Base-by-base conservation (phyloP, 2,113 vertebrate species). In the Pitta sordida region DNA sequence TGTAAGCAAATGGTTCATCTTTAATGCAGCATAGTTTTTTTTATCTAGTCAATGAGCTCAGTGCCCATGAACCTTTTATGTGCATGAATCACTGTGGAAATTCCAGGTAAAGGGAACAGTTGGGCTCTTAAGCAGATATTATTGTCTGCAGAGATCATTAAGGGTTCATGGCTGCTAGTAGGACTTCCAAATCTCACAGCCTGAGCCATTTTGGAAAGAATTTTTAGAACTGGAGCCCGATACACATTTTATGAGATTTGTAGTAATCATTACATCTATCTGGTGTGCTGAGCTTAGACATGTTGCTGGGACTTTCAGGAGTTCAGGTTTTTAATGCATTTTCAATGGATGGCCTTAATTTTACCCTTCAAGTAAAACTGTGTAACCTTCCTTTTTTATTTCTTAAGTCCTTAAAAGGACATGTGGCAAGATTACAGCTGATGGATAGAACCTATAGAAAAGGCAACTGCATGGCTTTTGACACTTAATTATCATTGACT, bases 401-500 rank as follows among this genome's bases (percentile, higher is more conserved):
- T 71, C 46, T 30, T 34, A 34, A 51, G 63, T 58, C 37, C 5
- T 58, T 55, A 62, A 77, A 37, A 87, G 58, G 63, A 53, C 32
- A 3, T 5, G 21, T 21, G 68, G 16, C 0, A 0, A 63, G 43
- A 46, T 86, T 43, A 11, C 7, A 53, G 30, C 2, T 24, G 8
- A 3, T 36, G 21, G 0, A 0, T 7, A 39, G 22, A 56, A 27
- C 39, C 22, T 48, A 5, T 11, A 53, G 44, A 14, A 5, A 27
- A 65, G 32, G 13, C 43, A n/a, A 53, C 6, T 30, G 18, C 13
- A 2, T 51, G 60, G 9, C 14, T 16, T 76, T 71, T 36, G 48
- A 26, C 26, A 29, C 17, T 44, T 71, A 62, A 43, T 76, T 75
- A 11, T 18, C 22, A 20, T 16, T 58, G 46, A 37, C 29, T 44